These are phyloP conservation scores for Erebia palarica DNA, from an alignment of 2,888 invertebrate species.

Conservation along the genomic window DNA sequence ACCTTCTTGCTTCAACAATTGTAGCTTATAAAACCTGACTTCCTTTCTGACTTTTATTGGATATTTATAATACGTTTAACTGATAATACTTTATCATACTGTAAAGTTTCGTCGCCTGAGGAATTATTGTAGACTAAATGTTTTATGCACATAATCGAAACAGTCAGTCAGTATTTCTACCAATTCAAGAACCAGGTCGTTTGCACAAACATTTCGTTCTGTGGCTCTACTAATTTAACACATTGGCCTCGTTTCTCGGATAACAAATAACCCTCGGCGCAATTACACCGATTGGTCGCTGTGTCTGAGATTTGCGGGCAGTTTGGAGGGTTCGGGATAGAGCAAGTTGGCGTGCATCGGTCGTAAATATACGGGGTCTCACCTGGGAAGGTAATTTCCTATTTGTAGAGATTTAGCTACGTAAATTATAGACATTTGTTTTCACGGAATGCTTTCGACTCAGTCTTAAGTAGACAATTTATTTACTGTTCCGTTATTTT, in stretches of 20 bases:
- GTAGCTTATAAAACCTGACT: too few species aligned
- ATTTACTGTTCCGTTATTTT: background rate
- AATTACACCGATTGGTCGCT: conserved; percentile 36
- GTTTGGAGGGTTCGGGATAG: conserved; percentile 31
- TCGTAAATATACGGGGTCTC: conserved; percentile 31
- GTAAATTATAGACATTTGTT: conserved; percentile 28
- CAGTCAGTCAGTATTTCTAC: background rate
- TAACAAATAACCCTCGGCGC: conserved; percentile 39
- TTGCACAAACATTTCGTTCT: conserved; percentile 25
- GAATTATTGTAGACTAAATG: too few species aligned
- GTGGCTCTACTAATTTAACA: conserved; percentile 38
- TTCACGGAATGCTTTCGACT: conserved; percentile 13
- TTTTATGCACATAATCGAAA: background rate
- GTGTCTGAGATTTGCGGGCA: conserved; percentile 32
- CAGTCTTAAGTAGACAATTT: conserved; percentile 5
- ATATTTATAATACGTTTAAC: too few species aligned
- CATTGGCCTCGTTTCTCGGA: conserved; percentile 41
- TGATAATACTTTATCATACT: too few species aligned
- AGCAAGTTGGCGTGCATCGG: conserved; percentile 35
- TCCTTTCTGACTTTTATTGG: too few species aligned
- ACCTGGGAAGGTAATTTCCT: conserved; percentile 30
- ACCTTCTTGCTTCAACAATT: too few species aligned
- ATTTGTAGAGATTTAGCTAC: conserved; percentile 24
- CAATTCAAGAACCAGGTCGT: conserved; percentile 3
- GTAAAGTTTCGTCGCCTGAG: too few species aligned